Evolutionary conservation across 1,140 invertebrate species (phyloP).

Genomic region (Conopomorpha cramerella): DNA sequence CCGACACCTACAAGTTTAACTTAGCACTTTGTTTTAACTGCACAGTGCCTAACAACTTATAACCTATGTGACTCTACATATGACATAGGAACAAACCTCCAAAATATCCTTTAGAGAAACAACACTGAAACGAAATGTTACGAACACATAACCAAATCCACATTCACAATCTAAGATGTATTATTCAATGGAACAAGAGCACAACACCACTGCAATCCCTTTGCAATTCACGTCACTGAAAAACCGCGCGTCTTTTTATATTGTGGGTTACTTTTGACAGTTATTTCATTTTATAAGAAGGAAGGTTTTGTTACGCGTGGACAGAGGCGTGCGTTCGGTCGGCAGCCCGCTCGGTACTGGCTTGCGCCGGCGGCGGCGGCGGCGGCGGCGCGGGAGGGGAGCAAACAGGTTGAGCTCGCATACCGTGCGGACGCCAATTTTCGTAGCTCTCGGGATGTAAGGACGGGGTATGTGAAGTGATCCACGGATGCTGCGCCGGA

Average conservation of each 20-base stretch:
- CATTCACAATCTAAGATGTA: too few species aligned
- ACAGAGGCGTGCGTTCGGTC: neutral
- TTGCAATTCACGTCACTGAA: slow-evolving; percentile 3
- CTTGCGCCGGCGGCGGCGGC: slow-evolving; percentile 12
- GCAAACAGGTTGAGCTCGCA: slow-evolving; percentile 43
- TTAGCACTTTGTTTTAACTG: neutral
- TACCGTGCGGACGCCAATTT: slow-evolving; percentile 54
- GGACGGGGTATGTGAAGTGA: too few species aligned
- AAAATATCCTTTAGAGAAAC: too few species aligned
- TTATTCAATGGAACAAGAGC: slow-evolving; percentile 11
- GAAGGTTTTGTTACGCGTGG: slow-evolving; percentile 6
- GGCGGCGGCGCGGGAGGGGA: slow-evolving; percentile 1
- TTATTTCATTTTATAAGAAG: too few species aligned
- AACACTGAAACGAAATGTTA: too few species aligned
- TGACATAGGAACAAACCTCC: slow-evolving; percentile 26
- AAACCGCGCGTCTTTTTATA: too few species aligned
- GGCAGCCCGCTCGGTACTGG: slow-evolving; percentile 1
- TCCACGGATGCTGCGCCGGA: too few species aligned
- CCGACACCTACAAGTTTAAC: too few species aligned
- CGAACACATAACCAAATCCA: too few species aligned
- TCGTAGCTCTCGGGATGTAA: slow-evolving; percentile 18
- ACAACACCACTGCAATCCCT: slow-evolving; percentile 54
- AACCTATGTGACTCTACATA: too few species aligned
- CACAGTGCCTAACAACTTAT: too few species aligned
- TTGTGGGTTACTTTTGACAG: too few species aligned